Evolutionary conservation across 2,113 vertebrate genomes (phyloP).

Genomic region (Mobula hypostoma): DNA sequence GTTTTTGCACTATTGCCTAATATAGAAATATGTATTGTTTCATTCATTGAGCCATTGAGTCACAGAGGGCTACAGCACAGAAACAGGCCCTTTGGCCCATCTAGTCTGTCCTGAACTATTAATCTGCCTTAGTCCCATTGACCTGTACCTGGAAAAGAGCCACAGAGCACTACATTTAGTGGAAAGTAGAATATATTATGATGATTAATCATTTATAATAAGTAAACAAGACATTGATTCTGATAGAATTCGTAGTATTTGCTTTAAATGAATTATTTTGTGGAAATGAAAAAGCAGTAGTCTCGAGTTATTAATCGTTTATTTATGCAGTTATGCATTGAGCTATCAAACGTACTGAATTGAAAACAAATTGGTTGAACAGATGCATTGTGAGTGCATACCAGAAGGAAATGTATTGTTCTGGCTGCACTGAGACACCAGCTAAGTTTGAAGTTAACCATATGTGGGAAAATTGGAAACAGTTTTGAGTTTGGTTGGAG

Average conservation of each 20-base stretch:
- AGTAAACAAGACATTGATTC: not conserved
- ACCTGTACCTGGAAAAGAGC: too few relatives aligned
- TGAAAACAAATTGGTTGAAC: not conserved
- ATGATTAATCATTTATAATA: not conserved
- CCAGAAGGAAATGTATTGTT: not conserved
- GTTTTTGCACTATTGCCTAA: too few relatives aligned
- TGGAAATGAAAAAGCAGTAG: not conserved
- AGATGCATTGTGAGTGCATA: not conserved
- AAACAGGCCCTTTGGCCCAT: too few relatives aligned
- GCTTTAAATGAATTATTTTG: not conserved
- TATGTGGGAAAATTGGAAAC: not conserved
- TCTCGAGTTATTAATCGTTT: not conserved
- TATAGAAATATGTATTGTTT: too few relatives aligned
- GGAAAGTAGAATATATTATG: too few relatives aligned
- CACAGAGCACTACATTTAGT: too few relatives aligned
- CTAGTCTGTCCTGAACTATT: too few relatives aligned
- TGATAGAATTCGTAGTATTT: not conserved
- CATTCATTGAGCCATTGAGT: too few relatives aligned
- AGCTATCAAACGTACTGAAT: not conserved
- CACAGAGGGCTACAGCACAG: too few relatives aligned
- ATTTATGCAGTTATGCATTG: not conserved
- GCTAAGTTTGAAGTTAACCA: not conserved
- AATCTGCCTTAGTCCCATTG: too few relatives aligned
- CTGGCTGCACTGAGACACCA: not conserved
- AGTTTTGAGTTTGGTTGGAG: not conserved